Evolutionary conservation across 2,113 vertebrate species (phyloP), one percentile per base, ranked within the genome.

Genomic region (Neolamprologus sp.): DNA sequence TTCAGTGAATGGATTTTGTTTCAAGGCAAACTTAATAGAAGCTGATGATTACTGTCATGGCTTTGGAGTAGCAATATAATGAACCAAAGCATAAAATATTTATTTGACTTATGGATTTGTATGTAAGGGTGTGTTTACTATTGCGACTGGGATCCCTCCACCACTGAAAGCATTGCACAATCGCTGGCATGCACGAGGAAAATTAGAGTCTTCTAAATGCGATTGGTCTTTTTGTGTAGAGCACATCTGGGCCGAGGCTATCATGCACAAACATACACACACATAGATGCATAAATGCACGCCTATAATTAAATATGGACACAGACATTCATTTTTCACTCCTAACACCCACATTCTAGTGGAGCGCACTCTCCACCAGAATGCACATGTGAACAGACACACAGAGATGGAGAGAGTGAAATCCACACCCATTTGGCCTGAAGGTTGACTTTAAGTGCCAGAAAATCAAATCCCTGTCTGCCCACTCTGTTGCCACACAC

Each of bases 391-490:
- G 35, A 28, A 83, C 12, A 49, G n/a, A 83, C 12, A 78, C 3
- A 51, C 12, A 87, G 13, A 57, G 6, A 63, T 4, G 40, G 10
- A 54, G 45, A 71, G 31, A 78, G 58, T 83, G 55, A 84, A 81
- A 83, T 88, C 83, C 78, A 89, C 93, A 89, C 88, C 85, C 89
- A 85, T 84, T 79, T 85, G 85, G 58, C 87, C 82, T 40, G 31
- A 81, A 82, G 88, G 65, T 83, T 80, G 81, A 86, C 47, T 90
- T 87, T 19, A 60, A 92, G 83, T 88, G 58, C 86, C 78, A 84
- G 83, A 92, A 89, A 93, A 91, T 88, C 84, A 89, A 93, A 91
- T 88, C 84, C 84, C 86, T 57, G 84, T 80, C 37, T 14, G 75
- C 54, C 80, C 79, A 51, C 54, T 78, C 37, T 79, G 28, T 54